Conservation (phyloP, 2,888 invertebrate genomes). For the Melikaiella ostensackeni region DNA sequence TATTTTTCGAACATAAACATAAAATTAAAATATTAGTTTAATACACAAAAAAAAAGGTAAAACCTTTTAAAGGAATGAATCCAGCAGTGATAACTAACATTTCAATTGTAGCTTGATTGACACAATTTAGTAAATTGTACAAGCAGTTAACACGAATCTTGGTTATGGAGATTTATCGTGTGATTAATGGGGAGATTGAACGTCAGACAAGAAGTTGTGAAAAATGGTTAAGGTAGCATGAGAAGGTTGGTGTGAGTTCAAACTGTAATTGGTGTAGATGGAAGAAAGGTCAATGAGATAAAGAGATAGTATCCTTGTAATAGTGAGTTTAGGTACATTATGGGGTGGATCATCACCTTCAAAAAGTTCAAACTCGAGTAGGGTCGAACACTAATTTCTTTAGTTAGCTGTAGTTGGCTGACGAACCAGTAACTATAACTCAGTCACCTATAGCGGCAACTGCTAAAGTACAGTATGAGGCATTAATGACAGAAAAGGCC, state of each 20-base stretch:
- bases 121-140: conserved; percentile 18
- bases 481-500: conserved; percentile 7
- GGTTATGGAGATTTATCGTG: conserved; percentile 4
- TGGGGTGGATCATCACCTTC: neutral
- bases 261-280: conserved; percentile 43
- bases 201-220: conserved; percentile 22
- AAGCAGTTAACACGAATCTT: conserved; percentile 5
- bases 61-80: neutral
- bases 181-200: conserved; percentile 30
- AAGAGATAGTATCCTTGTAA: conserved; percentile 36
- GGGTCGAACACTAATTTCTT: conserved; percentile 14
- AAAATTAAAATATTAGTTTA: no score
- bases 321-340: neutral
- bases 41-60: no score
- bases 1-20: no score
- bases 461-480: neutral
- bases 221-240: conserved; percentile 13
- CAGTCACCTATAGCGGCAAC: neutral
- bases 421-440: neutral
- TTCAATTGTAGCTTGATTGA: neutral
- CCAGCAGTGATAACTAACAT: neutral
- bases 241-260: conserved; percentile 14
- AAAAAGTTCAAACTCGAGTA: neutral
- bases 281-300: conserved; percentile 47
- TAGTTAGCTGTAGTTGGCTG: conserved; percentile 10